phyloP scores from a whole-genome alignment of 2,888 invertebrate genomes.

The Apodemia zela region DNA sequence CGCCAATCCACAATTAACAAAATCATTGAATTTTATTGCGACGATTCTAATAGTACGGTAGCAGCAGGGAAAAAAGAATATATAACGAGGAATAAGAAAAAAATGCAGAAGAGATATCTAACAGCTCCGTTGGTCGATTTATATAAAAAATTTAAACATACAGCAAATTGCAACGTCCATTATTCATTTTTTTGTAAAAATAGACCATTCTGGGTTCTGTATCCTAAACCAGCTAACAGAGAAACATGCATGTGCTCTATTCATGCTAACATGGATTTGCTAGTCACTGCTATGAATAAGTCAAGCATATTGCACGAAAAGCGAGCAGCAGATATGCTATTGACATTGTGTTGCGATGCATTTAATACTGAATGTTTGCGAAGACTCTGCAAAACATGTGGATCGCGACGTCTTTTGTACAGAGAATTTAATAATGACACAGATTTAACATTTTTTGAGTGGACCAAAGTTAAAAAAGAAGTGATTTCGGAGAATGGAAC shows the following conservation, averaged over 20 bases:
- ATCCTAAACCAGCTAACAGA: constrained; percentile 23
- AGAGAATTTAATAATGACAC: constrained; percentile 10
- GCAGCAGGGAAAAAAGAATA: constrained; percentile 24
- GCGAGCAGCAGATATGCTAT: not conserved
- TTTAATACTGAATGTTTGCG: not conserved
- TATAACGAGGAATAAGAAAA: constrained; percentile 21
- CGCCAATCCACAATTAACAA: constrained; percentile 13
- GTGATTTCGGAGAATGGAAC: constrained; percentile 17
- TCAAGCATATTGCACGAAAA: constrained; percentile 20
- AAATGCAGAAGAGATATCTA: constrained; percentile 23
- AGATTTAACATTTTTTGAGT: constrained; percentile 19
- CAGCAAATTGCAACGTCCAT: constrained; percentile 18
- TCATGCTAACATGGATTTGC: constrained; percentile 23
- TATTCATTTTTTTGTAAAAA: constrained; percentile 26
- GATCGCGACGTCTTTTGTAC: not conserved
- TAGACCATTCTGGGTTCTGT: constrained; percentile 23
- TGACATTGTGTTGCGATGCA: not conserved
- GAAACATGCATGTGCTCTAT: constrained; percentile 23
- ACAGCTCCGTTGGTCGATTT: constrained; percentile 20
- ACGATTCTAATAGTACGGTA: constrained; percentile 21
- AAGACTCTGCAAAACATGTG: constrained; percentile 2
- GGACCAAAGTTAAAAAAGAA: constrained; percentile 21
- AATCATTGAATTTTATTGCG: constrained; percentile 18
- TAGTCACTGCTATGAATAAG: constrained; percentile 21
- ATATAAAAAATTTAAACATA: constrained; percentile 22